Conservation (phyloP, 2,113 vertebrate species). For the Rostratula benghalensis region DNA sequence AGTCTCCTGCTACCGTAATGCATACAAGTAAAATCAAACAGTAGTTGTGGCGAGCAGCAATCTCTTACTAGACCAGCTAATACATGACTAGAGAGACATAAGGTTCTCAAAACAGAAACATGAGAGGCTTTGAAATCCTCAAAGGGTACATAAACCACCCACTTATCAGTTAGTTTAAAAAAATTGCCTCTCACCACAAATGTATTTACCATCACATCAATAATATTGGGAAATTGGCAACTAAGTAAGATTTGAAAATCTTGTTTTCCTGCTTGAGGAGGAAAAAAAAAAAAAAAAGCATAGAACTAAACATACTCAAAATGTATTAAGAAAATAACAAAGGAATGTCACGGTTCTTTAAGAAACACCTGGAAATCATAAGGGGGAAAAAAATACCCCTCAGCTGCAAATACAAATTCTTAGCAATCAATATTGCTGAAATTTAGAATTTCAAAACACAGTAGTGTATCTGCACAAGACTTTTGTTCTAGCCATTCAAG, state of each 20-base stretch:
- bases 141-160: neutral
- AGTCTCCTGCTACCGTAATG: neutral
- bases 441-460: neutral
- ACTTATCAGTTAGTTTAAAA: neutral
- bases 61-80: neutral
- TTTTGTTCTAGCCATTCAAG: neutral
- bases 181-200: neutral
- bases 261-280: neutral
- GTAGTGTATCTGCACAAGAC: neutral
- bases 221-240: neutral
- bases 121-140: neutral
- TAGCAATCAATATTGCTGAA: neutral
- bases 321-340: neutral
- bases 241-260: neutral
- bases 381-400: neutral
- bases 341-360: neutral
- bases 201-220: neutral
- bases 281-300: neutral
- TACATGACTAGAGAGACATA: neutral
- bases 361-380: neutral
- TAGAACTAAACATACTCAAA: neutral
- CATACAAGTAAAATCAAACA: neutral
- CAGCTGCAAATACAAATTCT: neutral
- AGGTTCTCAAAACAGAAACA: neutral
- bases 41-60: neutral